These are phyloP conservation scores for Octonoba sinensis DNA, from an alignment of 2,888 invertebrate species.

Conservation along the genomic window DNA sequence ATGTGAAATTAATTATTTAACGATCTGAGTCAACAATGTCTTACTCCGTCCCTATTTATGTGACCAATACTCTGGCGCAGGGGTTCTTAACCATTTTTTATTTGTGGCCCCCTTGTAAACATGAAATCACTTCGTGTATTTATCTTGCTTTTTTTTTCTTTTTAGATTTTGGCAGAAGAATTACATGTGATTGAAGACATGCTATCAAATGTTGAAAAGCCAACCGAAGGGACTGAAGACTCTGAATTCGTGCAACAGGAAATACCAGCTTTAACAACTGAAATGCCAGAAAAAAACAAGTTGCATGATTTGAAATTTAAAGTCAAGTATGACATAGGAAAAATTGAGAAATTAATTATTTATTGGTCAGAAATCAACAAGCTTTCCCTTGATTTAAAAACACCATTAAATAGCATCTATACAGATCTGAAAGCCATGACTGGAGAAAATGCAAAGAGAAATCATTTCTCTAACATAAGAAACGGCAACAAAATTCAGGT, in stretches of 20 bases:
- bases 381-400: not conserved
- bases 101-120: no score
- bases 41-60: no score
- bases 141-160: no score
- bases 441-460: not conserved
- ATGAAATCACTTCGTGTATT: no score
- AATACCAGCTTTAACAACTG: no score
- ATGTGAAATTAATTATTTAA: no score
- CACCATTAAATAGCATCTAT: not conserved
- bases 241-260: not conserved
- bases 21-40: no score
- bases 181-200: no score
- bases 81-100: no score
- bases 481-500: not conserved
- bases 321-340: slow-evolving; percentile 9
- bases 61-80: no score
- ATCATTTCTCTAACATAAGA: not conserved
- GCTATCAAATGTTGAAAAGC: no score
- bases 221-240: not conserved
- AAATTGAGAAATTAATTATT: slow-evolving; percentile 6
- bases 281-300: not conserved
- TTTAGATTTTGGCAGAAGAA: no score
- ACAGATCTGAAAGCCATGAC: not conserved
- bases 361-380: slow-evolving; percentile 9
- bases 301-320: slow-evolving; percentile 13